These are phyloP conservation scores for Geotrypetes seraphini DNA, from an alignment of 2,797 vertebrate genomes.

Conservation along the genomic window DNA sequence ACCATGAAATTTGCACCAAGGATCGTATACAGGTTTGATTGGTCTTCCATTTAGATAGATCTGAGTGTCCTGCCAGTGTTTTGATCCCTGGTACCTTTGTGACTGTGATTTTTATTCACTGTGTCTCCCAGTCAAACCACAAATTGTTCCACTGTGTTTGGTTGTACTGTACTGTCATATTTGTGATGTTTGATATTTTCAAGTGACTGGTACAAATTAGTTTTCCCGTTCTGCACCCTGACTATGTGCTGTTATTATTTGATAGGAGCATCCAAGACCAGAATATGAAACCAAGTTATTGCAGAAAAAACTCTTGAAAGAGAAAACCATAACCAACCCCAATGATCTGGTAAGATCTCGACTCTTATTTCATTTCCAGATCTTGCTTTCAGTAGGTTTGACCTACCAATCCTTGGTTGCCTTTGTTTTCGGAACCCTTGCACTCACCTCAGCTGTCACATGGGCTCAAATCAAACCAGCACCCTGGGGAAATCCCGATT, in stretches of 20 bases:
- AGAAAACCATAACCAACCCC: slow-evolving; percentile 39
- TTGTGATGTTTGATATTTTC: not conserved
- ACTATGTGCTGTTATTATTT: slow-evolving; percentile 1
- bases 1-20: slow-evolving; percentile 34
- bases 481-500: too few species aligned
- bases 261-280: slow-evolving; percentile 79
- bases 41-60: slow-evolving; percentile 12
- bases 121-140: not conserved
- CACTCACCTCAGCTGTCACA: too few species aligned
- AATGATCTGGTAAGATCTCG: slow-evolving; percentile 59
- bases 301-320: slow-evolving; percentile 69
- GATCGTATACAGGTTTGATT: slow-evolving; percentile 53
- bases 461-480: too few species aligned
- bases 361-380: not conserved
- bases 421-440: too few species aligned
- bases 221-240: not conserved
- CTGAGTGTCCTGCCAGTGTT: slow-evolving; percentile 4
- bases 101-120: slow-evolving; percentile 2
- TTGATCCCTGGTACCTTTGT: slow-evolving; percentile 9
- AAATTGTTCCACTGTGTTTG: not conserved
- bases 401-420: not conserved
- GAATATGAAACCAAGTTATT: slow-evolving; percentile 83
- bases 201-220: slow-evolving; percentile 1
- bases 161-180: not conserved
- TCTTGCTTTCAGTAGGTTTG: too few species aligned